Evolutionary conservation across 2,113 vertebrate genomes (phyloP).

Genomic region (Dromas ardeola): DNA sequence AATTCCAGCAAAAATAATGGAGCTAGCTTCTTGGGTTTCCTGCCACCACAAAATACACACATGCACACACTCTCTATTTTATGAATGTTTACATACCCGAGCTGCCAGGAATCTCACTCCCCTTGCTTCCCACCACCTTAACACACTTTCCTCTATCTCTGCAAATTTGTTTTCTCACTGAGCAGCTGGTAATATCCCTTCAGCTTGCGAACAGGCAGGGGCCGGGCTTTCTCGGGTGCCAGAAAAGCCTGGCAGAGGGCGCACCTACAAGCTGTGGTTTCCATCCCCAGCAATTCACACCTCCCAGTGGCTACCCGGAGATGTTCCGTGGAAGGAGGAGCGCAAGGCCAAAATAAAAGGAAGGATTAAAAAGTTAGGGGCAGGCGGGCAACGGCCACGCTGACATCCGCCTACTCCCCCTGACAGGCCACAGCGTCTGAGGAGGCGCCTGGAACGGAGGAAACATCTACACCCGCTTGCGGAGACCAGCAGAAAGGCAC

Average conservation of each 20-base stretch:
- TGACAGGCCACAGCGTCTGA: background rate
- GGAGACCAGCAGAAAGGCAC: slow-evolving; percentile 7
- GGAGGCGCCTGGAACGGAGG: background rate
- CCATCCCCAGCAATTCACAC: slow-evolving; percentile 33
- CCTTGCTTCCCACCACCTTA: slow-evolving; percentile 62
- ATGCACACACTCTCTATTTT: slow-evolving; percentile 47
- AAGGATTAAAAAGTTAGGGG: slow-evolving; percentile 17
- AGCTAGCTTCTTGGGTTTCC: slow-evolving; percentile 26
- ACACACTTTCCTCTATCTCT: slow-evolving; percentile 47
- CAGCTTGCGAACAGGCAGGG: slow-evolving; percentile 55
- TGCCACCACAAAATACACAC: slow-evolving; percentile 51
- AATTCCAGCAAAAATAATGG: slow-evolving; percentile 59
- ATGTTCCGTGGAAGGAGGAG: slow-evolving; percentile 11
- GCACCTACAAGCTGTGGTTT: slow-evolving; percentile 29
- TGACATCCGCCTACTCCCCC: background rate
- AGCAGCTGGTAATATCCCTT: slow-evolving; percentile 68
- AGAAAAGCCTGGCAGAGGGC: slow-evolving; percentile 23
- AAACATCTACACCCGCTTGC: background rate
- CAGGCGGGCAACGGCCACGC: background rate
- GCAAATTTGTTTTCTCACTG: slow-evolving; percentile 37
- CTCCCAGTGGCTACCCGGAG: slow-evolving; percentile 31
- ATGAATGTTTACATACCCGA: slow-evolving; percentile 74
- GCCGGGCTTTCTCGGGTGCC: slow-evolving; percentile 26
- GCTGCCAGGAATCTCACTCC: slow-evolving; percentile 74
- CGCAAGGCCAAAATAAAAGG: background rate